Evolutionary conservation across 1,140 invertebrate species (phyloP), one percentile per base, ranked within the genome.

Genomic region (Hycleus cichorii): DNA sequence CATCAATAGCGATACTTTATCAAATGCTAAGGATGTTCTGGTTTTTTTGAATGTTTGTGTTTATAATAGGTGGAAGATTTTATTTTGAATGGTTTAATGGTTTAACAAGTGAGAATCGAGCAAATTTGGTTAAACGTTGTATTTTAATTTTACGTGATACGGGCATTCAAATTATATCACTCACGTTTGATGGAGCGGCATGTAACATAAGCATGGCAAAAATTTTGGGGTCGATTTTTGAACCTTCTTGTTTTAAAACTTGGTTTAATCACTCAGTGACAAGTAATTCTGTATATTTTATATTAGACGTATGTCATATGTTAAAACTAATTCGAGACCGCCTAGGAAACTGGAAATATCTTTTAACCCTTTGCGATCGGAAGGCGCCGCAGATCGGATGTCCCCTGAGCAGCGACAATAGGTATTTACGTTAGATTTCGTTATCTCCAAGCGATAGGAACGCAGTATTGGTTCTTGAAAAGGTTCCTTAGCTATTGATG

Each of bases 1-100:
- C 7, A n/a, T 63, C 5, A 58, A 66, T 42, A 45, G 52, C 46
- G 69, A 74, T 60, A 12, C 47, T 49, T 26, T 66, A 32, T 45
- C 58, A 48, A 24, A 60, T 52, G 69, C 71, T 25, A 72, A 64
- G 55, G 64, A 72, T 47, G 71, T 64, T 18, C 49, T 74, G 18
- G 70, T 72, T 5, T 70, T 76, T 64, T 65, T 74, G 60, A 10
- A 72, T 3, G 66, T 68, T 47, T 51, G 24, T 5, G 38, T 75
- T 25, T 74, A 74, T 26, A 7, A 2, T 40, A 26, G n/a, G 11
- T 53, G 40, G 50, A 53, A 53, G 44, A 40, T 63, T 64, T 61
- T 44, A 40, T 61, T 4, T 32, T 57, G 4, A 39, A 47, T 52
- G 55, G 46, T n/a, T 25, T 61, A 12, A 12, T 12, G 12, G 12